Evolutionary conservation across 2,113 vertebrate species (phyloP).

Genomic region (Cromileptes altivelis): DNA sequence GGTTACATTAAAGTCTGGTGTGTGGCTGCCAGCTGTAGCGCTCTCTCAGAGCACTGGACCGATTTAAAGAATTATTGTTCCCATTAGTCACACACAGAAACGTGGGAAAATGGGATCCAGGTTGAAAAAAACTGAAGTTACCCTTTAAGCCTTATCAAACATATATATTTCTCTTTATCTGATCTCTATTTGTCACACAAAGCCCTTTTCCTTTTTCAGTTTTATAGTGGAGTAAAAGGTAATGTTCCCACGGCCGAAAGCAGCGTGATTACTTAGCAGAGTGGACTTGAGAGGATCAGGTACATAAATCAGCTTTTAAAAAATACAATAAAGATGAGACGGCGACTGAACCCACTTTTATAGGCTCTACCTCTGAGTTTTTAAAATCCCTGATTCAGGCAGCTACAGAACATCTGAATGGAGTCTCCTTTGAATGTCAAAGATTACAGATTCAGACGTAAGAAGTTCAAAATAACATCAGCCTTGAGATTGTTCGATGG

Average conservation of each 20-base stretch:
- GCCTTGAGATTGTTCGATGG: slow-evolving; percentile 3
- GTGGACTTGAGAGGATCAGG: slow-evolving; percentile 1
- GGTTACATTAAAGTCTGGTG: no score
- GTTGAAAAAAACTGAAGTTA: no score
- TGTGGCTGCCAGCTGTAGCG: no score
- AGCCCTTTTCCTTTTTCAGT: slow-evolving; percentile 6
- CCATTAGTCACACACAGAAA: no score
- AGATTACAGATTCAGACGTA: background rate
- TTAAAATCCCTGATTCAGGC: slow-evolving; percentile 10
- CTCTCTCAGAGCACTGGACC: no score
- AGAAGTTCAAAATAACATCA: background rate
- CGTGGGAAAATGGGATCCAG: no score
- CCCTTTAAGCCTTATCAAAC: background rate
- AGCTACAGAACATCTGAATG: background rate
- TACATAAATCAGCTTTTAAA: slow-evolving; percentile 42
- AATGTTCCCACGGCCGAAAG: slow-evolving; percentile 24
- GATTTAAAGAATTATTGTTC: no score
- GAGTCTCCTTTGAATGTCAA: background rate
- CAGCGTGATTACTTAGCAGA: background rate
- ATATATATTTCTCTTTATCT: slow-evolving; percentile 7
- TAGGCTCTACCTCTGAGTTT: background rate
- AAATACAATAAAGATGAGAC: slow-evolving; percentile 29
- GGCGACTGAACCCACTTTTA: slow-evolving; percentile 7
- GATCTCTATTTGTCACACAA: background rate
- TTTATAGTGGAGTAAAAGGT: slow-evolving; percentile 12